These are phyloP conservation scores for Corythaixoides concolor DNA, from an alignment of 2,113 vertebrate genomes.

Conservation along the genomic window DNA sequence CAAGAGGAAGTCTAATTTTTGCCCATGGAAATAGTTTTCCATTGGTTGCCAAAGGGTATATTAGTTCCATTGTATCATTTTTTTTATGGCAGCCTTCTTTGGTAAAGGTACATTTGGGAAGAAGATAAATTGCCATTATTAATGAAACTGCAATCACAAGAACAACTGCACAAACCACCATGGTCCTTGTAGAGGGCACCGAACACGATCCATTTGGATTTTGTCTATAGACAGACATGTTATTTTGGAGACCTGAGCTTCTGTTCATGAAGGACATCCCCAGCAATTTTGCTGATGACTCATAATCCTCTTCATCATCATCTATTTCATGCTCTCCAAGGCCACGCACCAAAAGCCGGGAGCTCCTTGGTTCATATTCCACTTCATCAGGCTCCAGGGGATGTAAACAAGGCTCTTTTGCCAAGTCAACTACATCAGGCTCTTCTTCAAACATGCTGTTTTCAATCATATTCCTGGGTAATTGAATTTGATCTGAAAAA, in stretches of 20 bases:
- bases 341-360: slow-evolving; percentile 91
- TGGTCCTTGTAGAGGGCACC: slow-evolving; percentile 78
- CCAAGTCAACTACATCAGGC: slow-evolving; percentile 93
- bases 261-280: slow-evolving; percentile 99
- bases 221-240: slow-evolving; percentile 80
- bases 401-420: slow-evolving; percentile 88
- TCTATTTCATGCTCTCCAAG: slow-evolving; percentile 94
- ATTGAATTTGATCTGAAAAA: slow-evolving; percentile 82
- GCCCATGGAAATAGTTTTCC: slow-evolving; percentile 90
- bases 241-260: slow-evolving; percentile 82
- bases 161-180: slow-evolving; percentile 81
- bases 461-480: slow-evolving; percentile 98
- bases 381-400: slow-evolving; percentile 94
- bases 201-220: slow-evolving; percentile 77
- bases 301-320: slow-evolving; percentile 94
- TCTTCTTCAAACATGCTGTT: slow-evolving; percentile 99
- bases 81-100: slow-evolving; percentile 88
- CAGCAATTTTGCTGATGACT: slow-evolving; percentile 92
- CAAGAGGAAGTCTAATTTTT: slow-evolving; percentile 81
- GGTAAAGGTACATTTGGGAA: slow-evolving; percentile 93
- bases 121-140: slow-evolving; percentile 85
- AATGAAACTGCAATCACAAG: slow-evolving; percentile 83
- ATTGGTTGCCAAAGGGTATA: slow-evolving; percentile 83
- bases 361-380: slow-evolving; percentile 90
- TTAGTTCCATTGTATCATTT: slow-evolving; percentile 72